phyloP scores from a whole-genome alignment of 2,888 invertebrate genomes.

The Junonia oenone region DNA sequence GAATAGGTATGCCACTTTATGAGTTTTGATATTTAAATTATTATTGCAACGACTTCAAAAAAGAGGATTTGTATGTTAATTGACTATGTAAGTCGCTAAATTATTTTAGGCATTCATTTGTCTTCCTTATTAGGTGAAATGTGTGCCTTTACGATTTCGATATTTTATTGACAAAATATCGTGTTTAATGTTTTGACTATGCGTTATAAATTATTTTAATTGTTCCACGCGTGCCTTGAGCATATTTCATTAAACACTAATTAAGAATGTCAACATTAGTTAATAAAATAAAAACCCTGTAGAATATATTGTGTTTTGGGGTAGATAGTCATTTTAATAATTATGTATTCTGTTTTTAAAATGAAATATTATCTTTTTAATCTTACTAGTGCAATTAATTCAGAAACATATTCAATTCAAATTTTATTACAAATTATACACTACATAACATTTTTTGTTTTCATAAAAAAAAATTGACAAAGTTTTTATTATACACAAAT shows the following conservation, averaged over 20 bases:
- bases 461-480: no score
- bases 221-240: neutral
- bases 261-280: neutral
- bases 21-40: no score
- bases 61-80: no score
- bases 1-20: no score
- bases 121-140: conserved; percentile 7
- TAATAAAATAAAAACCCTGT: no score
- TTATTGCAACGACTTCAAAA: no score
- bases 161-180: conserved; percentile 1
- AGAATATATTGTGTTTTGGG: no score
- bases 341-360: no score
- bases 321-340: no score
- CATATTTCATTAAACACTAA: neutral
- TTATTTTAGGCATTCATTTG: conserved; percentile 8
- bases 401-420: neutral
- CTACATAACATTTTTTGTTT: no score
- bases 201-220: neutral
- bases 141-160: conserved; percentile 11
- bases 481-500: neutral
- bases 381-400: neutral
- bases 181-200: neutral
- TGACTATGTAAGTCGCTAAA: no score
- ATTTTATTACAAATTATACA: no score
- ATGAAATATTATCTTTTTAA: neutral